These are phyloP conservation scores for Ennomos fuscantarius DNA, from an alignment of 2,888 invertebrate genomes.

Conservation along the genomic window DNA sequence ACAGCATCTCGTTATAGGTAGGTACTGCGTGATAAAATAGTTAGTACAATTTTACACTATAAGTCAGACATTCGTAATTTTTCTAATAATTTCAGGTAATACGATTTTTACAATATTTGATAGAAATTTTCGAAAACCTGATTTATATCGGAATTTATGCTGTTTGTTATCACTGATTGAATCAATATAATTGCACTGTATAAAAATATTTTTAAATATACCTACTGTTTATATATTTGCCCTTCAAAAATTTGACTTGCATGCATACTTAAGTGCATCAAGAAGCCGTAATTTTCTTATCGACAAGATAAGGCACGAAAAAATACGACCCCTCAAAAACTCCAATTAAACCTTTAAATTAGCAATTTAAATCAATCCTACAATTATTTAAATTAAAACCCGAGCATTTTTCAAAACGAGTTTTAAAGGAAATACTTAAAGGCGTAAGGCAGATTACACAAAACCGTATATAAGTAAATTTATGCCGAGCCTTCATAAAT, in stretches of 20 bases:
- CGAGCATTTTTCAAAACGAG: constrained; percentile 27
- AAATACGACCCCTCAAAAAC: constrained; percentile 15
- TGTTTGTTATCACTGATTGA: too few species aligned
- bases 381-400: constrained; percentile 29
- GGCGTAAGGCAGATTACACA: constrained; percentile 48
- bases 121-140: too few species aligned
- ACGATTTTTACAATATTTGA: too few species aligned
- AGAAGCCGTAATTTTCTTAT: constrained; percentile 31
- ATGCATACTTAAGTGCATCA: constrained; percentile 11
- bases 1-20: too few species aligned
- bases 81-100: too few species aligned
- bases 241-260: too few species aligned
- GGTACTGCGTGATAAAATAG: too few species aligned
- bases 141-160: too few species aligned
- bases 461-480: constrained; percentile 64
- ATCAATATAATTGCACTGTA: too few species aligned
- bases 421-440: constrained; percentile 53
- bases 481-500: constrained; percentile 68
- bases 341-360: constrained; percentile 22
- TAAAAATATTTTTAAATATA: constrained; percentile 4
- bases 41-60: too few species aligned
- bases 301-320: constrained; percentile 26
- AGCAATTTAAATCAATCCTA: constrained; percentile 33
- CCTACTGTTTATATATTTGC: background rate
- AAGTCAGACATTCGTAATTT: too few species aligned